phyloP scores from a whole-genome alignment of 2,888 invertebrate species.

The Sinelater perroti region DNA sequence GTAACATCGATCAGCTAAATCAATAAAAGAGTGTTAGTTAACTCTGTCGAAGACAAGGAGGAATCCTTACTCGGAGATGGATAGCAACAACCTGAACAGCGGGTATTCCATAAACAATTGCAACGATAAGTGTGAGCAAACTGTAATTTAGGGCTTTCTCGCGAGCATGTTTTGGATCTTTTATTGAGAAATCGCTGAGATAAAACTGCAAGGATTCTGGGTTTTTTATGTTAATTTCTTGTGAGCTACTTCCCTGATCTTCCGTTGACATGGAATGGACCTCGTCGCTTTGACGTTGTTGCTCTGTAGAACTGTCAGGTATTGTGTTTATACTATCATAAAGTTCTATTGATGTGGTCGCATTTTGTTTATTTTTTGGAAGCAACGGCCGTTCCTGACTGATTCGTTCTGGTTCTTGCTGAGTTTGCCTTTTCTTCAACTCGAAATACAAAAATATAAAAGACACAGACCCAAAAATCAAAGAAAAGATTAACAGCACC shows the following conservation, averaged over 20 bases:
- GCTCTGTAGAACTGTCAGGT: too few species aligned
- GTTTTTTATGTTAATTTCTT: too few species aligned
- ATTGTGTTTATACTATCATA: too few species aligned
- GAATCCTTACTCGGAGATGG: slow-evolving; percentile 71
- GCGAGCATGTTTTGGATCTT: slow-evolving; percentile 48
- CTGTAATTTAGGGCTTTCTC: slow-evolving; percentile 73
- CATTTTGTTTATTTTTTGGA: too few species aligned
- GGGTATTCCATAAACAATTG: slow-evolving; percentile 85
- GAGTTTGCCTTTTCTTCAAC: neutral
- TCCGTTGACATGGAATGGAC: too few species aligned
- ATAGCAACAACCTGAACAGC: slow-evolving; percentile 85
- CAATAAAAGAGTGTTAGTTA: neutral
- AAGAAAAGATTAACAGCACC: slow-evolving; percentile 65
- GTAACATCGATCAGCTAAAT: slow-evolving; percentile 76
- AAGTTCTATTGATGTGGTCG: too few species aligned
- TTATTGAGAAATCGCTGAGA: slow-evolving; percentile 23
- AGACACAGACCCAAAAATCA: slow-evolving; percentile 53
- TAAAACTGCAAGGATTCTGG: too few species aligned
- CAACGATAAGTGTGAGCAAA: slow-evolving; percentile 80
- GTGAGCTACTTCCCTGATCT: too few species aligned
- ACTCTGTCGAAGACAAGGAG: neutral
- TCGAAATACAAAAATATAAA: neutral
- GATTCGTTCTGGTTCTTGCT: too few species aligned
- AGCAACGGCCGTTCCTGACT: too few species aligned
- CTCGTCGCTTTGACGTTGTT: too few species aligned